Evolutionary conservation across 2,888 invertebrate genomes (phyloP).

Genomic region (Drosophila merina): DNA sequence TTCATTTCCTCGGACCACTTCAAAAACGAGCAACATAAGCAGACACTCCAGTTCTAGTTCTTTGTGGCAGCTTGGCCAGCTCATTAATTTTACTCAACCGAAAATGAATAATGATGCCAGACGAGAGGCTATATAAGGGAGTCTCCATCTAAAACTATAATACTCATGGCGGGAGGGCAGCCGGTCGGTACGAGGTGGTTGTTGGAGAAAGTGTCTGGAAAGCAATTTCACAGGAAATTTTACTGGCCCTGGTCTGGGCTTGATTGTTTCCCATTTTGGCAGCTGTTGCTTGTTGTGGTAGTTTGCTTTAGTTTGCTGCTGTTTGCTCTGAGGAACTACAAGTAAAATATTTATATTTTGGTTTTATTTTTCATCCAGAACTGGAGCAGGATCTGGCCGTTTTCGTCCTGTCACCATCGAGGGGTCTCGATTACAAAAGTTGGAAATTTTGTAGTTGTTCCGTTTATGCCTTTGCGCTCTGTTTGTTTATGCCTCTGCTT

Average conservation of each 20-base stretch:
- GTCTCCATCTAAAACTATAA: conserved; percentile 4
- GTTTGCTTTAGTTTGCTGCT: conserved; percentile 33
- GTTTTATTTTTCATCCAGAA: background rate
- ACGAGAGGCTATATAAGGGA: conserved; percentile 4
- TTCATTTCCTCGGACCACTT: conserved; percentile 22
- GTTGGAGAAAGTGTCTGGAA: conserved; percentile 18
- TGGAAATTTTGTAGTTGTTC: conserved; percentile 30
- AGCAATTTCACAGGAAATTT: conserved; percentile 25
- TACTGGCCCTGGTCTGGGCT: conserved; percentile 15
- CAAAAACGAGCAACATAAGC: conserved; percentile 18
- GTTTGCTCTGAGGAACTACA: conserved; percentile 34
- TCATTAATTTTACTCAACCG: conserved; percentile 33
- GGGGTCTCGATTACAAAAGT: conserved; percentile 42
- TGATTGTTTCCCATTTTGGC: conserved; percentile 37
- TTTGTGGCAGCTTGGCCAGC: conserved; percentile 14
- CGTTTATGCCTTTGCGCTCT: conserved; percentile 33
- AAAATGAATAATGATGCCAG: conserved; percentile 37
- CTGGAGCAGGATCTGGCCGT: conserved; percentile 9
- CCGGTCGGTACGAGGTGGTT: background rate
- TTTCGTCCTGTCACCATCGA: conserved; percentile 36
- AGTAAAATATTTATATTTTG: conserved; percentile 37
- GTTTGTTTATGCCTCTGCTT: conserved; percentile 33
- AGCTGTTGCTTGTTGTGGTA: conserved; percentile 30
- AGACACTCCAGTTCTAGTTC: conserved; percentile 10
- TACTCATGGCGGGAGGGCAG: background rate